Conservation (phyloP, 2,888 invertebrate genomes). For the Caenorhabditis imperialis region DNA sequence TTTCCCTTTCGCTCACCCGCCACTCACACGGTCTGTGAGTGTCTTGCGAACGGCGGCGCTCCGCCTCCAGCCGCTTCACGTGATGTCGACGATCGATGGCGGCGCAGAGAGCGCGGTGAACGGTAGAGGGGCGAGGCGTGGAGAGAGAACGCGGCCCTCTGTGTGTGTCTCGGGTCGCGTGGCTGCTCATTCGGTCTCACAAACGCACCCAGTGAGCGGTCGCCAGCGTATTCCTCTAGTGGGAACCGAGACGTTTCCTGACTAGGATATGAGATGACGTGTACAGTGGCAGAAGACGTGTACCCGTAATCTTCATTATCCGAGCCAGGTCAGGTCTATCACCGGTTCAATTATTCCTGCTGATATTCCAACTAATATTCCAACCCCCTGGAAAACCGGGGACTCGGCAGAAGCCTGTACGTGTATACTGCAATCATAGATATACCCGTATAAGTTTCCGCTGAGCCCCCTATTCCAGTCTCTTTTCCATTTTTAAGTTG, state of each 20-base stretch:
- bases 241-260: conserved; percentile 19
- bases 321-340: conserved; percentile 38
- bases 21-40: no score
- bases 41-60: no score
- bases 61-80: neutral
- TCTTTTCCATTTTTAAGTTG: conserved; percentile 1
- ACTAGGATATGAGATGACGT: conserved; percentile 54
- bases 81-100: conserved; percentile 3
- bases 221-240: conserved; percentile 12
- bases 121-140: conserved; percentile 5
- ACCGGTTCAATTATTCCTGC: no score
- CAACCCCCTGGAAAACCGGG: no score
- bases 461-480: conserved; percentile 34
- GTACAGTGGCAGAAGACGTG: conserved; percentile 25
- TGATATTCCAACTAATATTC: no score
- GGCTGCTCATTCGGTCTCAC: conserved; percentile 53
- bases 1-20: neutral
- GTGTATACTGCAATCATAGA: conserved; percentile 24
- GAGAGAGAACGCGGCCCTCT: no score
- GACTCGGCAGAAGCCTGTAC: conserved; percentile 45
- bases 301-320: conserved; percentile 59
- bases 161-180: conserved; percentile 35
- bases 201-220: conserved; percentile 50
- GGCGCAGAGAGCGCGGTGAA: conserved; percentile 16
- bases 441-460: conserved; percentile 61